Percentiles rank a stretch among this genome's conserved stretches.
Evolutionary conservation across 2,797 vertebrate species (phyloP).

Genomic region (Rhabdomys pumilio): DNA sequence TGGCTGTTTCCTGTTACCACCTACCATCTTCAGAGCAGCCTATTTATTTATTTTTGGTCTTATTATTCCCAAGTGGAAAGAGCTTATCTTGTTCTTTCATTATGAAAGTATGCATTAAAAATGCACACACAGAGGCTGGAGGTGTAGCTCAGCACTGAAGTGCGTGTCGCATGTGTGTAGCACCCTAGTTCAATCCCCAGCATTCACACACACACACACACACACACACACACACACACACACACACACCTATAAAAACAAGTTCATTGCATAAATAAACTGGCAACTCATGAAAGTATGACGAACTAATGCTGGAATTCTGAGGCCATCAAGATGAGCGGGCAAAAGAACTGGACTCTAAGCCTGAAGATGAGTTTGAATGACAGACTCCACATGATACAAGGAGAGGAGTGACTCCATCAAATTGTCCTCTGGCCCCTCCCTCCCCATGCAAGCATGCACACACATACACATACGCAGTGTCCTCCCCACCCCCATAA

Average conservation of each 20-base stretch:
- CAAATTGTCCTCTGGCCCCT: background rate
- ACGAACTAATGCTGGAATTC: conserved; percentile 9
- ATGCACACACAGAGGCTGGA: background rate
- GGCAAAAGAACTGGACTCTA: background rate
- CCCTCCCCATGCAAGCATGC: no score
- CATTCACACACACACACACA: background rate
- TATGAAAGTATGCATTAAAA: conserved; percentile 54
- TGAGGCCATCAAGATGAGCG: background rate
- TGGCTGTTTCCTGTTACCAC: conserved; percentile 23
- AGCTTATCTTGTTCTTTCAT: conserved; percentile 57
- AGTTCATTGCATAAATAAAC: background rate
- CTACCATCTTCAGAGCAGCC: background rate
- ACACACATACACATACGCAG: background rate
- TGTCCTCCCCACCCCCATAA: background rate
- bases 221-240: background rate
- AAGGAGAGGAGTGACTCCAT: background rate
- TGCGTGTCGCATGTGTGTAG: background rate
- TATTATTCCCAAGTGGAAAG: conserved; percentile 64
- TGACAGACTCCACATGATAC: background rate
- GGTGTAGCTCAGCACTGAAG: background rate
- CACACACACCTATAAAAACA: conserved; percentile 3
- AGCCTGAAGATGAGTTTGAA: background rate
- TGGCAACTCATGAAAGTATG: background rate
- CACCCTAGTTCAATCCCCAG: background rate
- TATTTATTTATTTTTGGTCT: conserved; percentile 40